Conservation (phyloP, 2,113 vertebrate species). For the Sorex araneus region DNA sequence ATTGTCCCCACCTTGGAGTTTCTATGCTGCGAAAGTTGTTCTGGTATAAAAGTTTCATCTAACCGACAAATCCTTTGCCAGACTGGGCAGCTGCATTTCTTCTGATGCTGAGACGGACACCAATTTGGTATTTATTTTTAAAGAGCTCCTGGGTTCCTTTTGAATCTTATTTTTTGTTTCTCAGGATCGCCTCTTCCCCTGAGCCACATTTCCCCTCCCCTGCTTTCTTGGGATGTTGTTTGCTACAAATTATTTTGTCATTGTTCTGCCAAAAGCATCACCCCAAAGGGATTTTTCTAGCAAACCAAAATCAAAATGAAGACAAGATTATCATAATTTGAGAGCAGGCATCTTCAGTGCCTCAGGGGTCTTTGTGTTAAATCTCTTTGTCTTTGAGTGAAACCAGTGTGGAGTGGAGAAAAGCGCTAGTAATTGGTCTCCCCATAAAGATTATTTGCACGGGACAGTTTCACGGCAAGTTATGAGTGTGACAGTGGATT, state of each 20-base stretch:
- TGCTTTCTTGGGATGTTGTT: constrained; percentile 68
- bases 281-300: constrained; percentile 81
- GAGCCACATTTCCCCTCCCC: constrained; percentile 33
- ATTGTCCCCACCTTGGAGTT: constrained; percentile 77
- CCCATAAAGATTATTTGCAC: constrained; percentile 33
- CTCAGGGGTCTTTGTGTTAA: constrained; percentile 83
- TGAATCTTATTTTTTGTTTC: constrained; percentile 78
- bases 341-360: constrained; percentile 75
- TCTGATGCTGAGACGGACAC: constrained; percentile 39
- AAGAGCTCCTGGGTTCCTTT: constrained; percentile 62
- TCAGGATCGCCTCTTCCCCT: constrained; percentile 62
- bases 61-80: constrained; percentile 80
- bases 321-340: constrained; percentile 85
- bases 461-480: constrained; percentile 48
- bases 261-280: constrained; percentile 83
- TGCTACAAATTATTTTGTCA: constrained; percentile 85
- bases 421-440: constrained; percentile 69
- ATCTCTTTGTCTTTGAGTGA: constrained; percentile 80
- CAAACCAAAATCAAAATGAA: constrained; percentile 81
- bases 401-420: constrained; percentile 71
- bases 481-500: constrained; percentile 20
- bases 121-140: no score
- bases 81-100: constrained; percentile 82
- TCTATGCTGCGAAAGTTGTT: constrained; percentile 84
- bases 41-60: constrained; percentile 85